These are phyloP conservation scores for Pteria penguin DNA, from an alignment of 2,888 invertebrate species.

Conservation along the genomic window DNA sequence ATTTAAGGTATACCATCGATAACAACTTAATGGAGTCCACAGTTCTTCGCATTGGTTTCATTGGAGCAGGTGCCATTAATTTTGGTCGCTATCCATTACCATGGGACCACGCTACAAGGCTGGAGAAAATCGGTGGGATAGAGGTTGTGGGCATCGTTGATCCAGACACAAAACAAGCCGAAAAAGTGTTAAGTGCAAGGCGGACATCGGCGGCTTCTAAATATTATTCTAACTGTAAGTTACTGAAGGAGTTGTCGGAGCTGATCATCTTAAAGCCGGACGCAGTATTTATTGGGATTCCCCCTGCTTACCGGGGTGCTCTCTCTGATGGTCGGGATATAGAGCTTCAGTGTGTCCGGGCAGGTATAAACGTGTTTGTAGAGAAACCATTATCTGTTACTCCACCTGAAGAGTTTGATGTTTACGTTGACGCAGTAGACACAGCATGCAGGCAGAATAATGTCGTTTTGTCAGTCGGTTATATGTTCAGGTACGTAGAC, in stretches of 20 bases:
- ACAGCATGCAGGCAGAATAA: constrained; percentile 27
- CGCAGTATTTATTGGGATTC: constrained; percentile 42
- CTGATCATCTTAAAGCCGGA: constrained; percentile 33
- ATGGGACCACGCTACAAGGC: constrained; percentile 44
- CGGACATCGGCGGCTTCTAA: constrained; percentile 13
- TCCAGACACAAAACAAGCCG: constrained; percentile 23
- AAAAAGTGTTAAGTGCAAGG: constrained; percentile 9
- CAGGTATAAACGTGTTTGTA: constrained; percentile 42
- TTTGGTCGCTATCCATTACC: constrained; percentile 36
- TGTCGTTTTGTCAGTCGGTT: constrained; percentile 40
- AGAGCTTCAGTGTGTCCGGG: constrained; percentile 32
- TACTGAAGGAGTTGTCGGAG: constrained; percentile 18
- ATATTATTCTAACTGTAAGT: constrained; percentile 32
- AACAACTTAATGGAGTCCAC: background rate
- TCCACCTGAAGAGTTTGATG: constrained; percentile 33
- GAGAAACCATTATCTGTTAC: constrained; percentile 43
- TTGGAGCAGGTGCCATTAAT: constrained; percentile 41
- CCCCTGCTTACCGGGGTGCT: constrained; percentile 36
- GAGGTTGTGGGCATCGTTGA: constrained; percentile 40
- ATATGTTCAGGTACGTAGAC: constrained; percentile 50
- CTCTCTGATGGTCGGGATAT: constrained; percentile 2
- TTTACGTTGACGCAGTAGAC: constrained; percentile 22
- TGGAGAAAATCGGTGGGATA: constrained; percentile 33
- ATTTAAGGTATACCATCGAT: no score
- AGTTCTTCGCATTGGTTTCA: constrained; percentile 28